Evolutionary conservation across 2,888 invertebrate species (phyloP), one percentile per base, ranked within the genome.

Genomic region (Leucania comma): DNA sequence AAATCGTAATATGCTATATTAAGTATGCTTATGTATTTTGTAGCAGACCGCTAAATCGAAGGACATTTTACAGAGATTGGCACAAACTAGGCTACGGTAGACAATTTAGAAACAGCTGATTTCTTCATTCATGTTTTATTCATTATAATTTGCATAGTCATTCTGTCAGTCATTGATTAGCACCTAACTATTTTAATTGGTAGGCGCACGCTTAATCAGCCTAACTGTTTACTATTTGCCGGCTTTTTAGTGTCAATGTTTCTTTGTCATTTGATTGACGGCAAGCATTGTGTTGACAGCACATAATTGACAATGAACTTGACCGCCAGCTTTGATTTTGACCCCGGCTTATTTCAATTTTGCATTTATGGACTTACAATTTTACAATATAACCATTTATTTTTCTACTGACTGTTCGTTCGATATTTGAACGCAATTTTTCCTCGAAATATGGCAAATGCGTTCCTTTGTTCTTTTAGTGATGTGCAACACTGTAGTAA

Each of bases 1-100:
- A 93, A 94, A 93, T 93, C 91, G 93, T 92, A 93, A 87, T 82
- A 83, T 85, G 84, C 85, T 86, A 80, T 86, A 77, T 80, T 73
- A 75, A 68, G 78, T 82, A 79, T 74, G 67, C 72, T 76, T 83
- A 71, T 80, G 63, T 80, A 75, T 81, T 75, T 82, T 82, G 83
- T 89, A 85, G 83, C 85, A 81, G 86, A 87, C 87, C 86, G 89
- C 90, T 88, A 88, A 91, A 90, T 88, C 80, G 91, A 92, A 92
- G 91, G 91, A 90, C 93, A 88, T 81, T 87, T 82, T 78, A 78
- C 73, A 82, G 83, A 86, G 86, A 89, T 85, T 86, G 86, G 63
- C 80, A 66, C 67, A 38, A 81, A 78, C 70, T 80, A 78, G 75
- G 75, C 73, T 78, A 72, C 78, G 75, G 29, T 72, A 65, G 62